Conservation (phyloP, 2,797 vertebrate genomes). For the Sus cebifrons region DNA sequence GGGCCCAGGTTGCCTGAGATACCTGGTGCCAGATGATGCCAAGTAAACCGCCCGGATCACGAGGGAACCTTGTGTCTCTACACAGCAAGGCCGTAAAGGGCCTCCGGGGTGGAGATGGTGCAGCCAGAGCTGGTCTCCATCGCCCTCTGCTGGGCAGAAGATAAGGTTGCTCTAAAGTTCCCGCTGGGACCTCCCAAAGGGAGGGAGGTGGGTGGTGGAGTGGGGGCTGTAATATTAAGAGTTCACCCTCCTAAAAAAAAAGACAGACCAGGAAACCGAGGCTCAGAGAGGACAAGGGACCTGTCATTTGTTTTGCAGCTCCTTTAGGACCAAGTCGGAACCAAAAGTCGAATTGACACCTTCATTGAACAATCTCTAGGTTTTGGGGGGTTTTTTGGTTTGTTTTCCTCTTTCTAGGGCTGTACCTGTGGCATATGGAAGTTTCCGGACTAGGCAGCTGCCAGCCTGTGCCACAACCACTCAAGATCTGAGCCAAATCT, state of each 20-base stretch:
- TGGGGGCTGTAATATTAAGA: not conserved
- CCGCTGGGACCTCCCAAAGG: fast-evolving
- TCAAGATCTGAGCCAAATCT: too few species aligned
- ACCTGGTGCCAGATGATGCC: slow-evolving; percentile 1
- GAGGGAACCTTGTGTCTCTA: slow-evolving; percentile 49
- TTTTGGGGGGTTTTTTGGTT: too few species aligned
- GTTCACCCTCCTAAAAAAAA: not conserved
- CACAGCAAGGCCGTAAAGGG: not conserved
- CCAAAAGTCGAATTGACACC: not conserved
- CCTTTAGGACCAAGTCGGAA: not conserved
- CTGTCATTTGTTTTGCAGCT: not conserved
- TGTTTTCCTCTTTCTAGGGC: too few species aligned
- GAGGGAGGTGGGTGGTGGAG: not conserved
- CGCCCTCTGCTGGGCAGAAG: slow-evolving; percentile 88
- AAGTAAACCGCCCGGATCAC: not conserved
- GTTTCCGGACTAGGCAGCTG: too few species aligned
- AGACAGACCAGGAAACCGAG: not conserved
- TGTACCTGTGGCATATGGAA: too few species aligned
- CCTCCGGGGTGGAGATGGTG: not conserved
- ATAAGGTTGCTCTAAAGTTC: not conserved
- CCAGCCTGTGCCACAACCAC: too few species aligned
- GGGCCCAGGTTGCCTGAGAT: slow-evolving; percentile 5
- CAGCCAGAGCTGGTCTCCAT: slow-evolving; percentile 75
- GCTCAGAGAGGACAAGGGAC: not conserved
- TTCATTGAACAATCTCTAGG: not conserved